A percentile compares a stretch with the other conserved stretches of the same genome.
These are phyloP conservation scores for Pogonomyrmex californicus DNA, from an alignment of 1,140 invertebrate species.

Conservation along the genomic window DNA sequence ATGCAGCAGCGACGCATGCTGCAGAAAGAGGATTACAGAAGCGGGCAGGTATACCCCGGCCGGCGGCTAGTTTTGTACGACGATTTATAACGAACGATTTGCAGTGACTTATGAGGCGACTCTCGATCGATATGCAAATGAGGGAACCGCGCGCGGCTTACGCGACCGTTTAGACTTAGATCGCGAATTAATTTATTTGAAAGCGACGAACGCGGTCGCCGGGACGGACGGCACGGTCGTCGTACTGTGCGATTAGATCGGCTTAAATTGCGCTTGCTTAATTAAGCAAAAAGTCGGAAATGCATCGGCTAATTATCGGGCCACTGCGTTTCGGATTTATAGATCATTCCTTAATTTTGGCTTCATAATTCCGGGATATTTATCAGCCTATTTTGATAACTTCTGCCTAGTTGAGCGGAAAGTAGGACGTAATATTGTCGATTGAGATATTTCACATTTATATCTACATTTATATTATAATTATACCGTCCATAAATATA, in stretches of 20 bases:
- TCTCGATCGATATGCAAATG: constrained; percentile 45
- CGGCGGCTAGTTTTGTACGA: constrained; percentile 23
- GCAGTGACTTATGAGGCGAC: constrained; percentile 43
- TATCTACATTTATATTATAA: neutral
- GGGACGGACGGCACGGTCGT: neutral
- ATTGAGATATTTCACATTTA: neutral
- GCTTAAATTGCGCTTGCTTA: constrained; percentile 25
- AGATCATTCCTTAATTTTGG: neutral
- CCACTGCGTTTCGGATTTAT: neutral
- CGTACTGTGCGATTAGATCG: neutral
- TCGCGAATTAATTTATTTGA: constrained; percentile 45
- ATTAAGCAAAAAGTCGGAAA: constrained; percentile 29
- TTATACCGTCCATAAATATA: neutral
- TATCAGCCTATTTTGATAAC: neutral
- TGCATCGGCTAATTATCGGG: neutral
- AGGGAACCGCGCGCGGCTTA: constrained; percentile 14
- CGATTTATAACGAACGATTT: constrained; percentile 55
- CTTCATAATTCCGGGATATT: neutral
- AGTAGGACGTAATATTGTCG: neutral
- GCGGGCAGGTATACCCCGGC: neutral
- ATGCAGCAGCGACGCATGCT: neutral
- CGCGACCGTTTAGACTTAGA: constrained; percentile 20
- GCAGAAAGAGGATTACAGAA: constrained; percentile 31
- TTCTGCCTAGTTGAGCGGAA: neutral
- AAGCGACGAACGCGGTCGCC: neutral